Conservation (phyloP, 2,113 vertebrate species). For the Heloderma charlesbogerti region DNA sequence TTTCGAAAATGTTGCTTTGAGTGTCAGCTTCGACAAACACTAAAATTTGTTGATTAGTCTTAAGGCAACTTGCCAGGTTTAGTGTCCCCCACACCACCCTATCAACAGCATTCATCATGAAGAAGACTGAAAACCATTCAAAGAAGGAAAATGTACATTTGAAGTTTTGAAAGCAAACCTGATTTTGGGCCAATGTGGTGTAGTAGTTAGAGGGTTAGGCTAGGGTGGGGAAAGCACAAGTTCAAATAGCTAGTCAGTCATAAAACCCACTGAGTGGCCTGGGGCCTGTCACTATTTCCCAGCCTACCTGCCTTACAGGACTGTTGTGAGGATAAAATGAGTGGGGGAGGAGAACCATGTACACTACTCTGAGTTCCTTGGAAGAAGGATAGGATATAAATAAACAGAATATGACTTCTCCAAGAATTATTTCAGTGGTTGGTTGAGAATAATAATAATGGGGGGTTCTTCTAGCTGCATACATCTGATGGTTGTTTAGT, state of each 20-base stretch:
- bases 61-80: background rate
- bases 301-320: background rate
- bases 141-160: background rate
- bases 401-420: background rate
- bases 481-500: no score
- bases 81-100: background rate
- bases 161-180: background rate
- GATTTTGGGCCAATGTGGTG: background rate
- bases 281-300: background rate
- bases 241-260: background rate
- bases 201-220: background rate
- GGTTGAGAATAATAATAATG: background rate
- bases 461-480: background rate
- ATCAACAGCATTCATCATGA: background rate
- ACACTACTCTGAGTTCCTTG: background rate
- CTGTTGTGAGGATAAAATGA: background rate
- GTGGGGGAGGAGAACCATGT: background rate
- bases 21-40: background rate
- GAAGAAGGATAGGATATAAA: background rate
- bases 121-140: background rate
- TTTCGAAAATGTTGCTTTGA: background rate
- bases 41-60: background rate
- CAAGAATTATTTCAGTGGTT: background rate
- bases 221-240: background rate
- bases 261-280: background rate